A percentile compares a stretch with the other conserved stretches of the same genome.
phyloP scores from a whole-genome alignment of 2,113 vertebrate genomes.

The Pseudonaja textilis region DNA sequence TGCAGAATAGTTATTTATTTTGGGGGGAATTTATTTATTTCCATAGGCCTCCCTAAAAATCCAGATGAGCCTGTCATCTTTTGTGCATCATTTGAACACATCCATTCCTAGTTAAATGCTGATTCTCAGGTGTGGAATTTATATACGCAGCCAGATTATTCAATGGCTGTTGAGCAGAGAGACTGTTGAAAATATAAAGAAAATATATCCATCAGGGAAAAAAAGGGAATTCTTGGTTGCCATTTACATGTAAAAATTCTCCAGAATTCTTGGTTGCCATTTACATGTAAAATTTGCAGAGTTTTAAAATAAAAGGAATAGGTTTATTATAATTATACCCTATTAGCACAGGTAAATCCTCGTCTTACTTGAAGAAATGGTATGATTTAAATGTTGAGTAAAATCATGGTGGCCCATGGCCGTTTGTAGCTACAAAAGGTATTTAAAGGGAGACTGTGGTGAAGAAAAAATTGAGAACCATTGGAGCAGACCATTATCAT shows the following conservation, averaged over 20 bases:
- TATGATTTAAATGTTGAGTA: too few species aligned
- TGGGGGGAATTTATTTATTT: neutral
- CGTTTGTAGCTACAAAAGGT: too few species aligned
- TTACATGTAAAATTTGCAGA: neutral
- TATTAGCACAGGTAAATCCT: neutral
- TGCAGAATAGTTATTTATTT: neutral
- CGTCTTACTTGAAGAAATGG: too few species aligned
- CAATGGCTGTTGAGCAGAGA: neutral
- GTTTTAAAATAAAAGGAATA: neutral
- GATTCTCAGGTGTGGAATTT: neutral
- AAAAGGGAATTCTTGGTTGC: neutral
- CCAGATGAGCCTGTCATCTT: neutral
- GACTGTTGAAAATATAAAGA: neutral
- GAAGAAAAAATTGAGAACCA: neutral
- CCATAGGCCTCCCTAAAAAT: neutral
- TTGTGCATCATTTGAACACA: neutral
- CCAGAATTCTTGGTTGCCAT: neutral
- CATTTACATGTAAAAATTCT: neutral
- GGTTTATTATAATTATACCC: neutral
- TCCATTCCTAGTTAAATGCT: neutral
- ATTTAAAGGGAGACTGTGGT: too few species aligned
- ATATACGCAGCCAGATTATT: neutral
- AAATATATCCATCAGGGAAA: neutral
- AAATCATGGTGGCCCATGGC: too few species aligned
- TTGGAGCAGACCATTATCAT: neutral